Percentiles rank a stretch among this genome's conserved stretches.
phyloP scores from a whole-genome alignment of 2,797 vertebrate genomes.

The Acrossocheilus wenchowensis region DNA sequence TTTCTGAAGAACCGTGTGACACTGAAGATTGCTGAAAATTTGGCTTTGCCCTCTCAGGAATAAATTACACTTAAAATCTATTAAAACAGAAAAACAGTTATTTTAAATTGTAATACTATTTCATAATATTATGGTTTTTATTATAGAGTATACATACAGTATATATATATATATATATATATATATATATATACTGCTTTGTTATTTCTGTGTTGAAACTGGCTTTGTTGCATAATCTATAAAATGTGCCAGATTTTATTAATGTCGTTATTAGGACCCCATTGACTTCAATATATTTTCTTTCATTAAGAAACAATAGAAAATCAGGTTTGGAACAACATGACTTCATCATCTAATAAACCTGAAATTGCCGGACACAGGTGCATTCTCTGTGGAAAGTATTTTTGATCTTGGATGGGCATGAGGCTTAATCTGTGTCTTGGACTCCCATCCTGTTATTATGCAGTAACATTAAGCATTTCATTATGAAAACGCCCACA shows the following conservation, averaged over 20 bases:
- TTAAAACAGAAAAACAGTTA: too few species aligned
- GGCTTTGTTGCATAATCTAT: background rate
- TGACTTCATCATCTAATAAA: background rate
- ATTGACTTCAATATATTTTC: background rate
- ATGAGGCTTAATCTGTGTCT: conserved; percentile 10
- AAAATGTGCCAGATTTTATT: background rate
- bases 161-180: too few species aligned
- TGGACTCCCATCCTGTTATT: background rate
- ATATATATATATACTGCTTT: too few species aligned
- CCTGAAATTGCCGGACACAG: background rate
- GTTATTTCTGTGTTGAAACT: too few species aligned
- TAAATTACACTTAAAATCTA: too few species aligned
- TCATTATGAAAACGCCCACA: conserved; percentile 52
- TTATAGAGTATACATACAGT: too few species aligned
- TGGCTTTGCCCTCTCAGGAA: background rate
- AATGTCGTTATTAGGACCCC: background rate
- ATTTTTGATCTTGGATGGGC: background rate
- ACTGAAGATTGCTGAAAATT: background rate
- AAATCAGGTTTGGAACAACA: background rate
- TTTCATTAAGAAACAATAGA: background rate
- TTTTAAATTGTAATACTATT: too few species aligned
- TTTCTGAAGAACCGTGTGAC: background rate
- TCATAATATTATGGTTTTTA: too few species aligned
- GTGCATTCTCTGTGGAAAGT: background rate
- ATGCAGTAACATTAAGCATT: conserved; percentile 10